Evolutionary conservation across 2,113 vertebrate species (phyloP), one percentile per base, ranked within the genome.

Genomic region (Solea senegalensis): DNA sequence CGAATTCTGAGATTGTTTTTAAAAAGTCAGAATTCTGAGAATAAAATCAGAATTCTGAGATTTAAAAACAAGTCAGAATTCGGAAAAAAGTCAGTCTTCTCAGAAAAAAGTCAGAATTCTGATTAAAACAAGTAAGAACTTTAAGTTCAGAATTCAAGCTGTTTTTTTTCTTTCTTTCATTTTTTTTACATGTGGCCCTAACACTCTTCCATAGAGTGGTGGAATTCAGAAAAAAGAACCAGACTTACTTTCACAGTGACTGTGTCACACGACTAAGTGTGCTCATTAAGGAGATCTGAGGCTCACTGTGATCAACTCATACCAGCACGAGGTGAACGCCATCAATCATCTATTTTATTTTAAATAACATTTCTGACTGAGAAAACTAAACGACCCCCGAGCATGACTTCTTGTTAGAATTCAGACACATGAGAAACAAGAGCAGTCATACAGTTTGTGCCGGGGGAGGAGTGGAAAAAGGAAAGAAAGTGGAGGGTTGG

Each of bases 201-300:
- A n/a, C n/a, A 1, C 21, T 21, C 21, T 21, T 21, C 21, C 21
- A 21, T 21, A 21, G 57, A 83, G 71, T 65, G 70, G 52, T 54
- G 60, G 45, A 49, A 73, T 84, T 65, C 82, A 82, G 68, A 64
- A 44, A 66, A 80, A 80, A 72, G 49, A 65, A 40, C 72, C 50
- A 78, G 72, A 64, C 13, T 12, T 2, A 82, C 54, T 78, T 70
- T 79, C 72, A 73, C 70, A 80, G 63, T 67, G 68, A 55, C 61
- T 77, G 45, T 80, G 76, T 69, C 69, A 52, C 80, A 21, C 51
- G 67, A 73, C 79, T 66, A 79, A 80, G 71, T 71, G 62, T 82
- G 76, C 78, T 87, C 67, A 78, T 82, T 85, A 82, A 77, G 68
- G 61, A 61, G 74, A 73, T 68, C 81, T 73, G 67, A 82, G 83